Evolutionary conservation across 2,888 invertebrate species (phyloP), one percentile per base, ranked within the genome.

Genomic region (Thereva unica): DNA sequence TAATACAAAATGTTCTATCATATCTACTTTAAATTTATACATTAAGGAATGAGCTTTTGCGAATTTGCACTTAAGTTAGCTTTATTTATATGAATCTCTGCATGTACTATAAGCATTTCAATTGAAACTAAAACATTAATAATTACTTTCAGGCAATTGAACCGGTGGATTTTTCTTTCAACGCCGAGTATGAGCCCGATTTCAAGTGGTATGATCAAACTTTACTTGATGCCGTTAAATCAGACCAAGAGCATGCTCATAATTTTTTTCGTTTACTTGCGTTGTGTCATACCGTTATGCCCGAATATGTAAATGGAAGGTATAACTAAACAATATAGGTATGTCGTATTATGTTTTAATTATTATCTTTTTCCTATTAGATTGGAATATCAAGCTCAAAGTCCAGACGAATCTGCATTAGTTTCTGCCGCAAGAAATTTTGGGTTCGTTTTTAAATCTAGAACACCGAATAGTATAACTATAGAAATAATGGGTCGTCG

Each of bases 241-340:
- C 86, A 44, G 88, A 89, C 68, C 89, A 95, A 77, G 82, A 83
- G 53, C 86, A 91, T 76, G 90, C 90, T 47, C 90, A 91, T 78
- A 89, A 88, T 76, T 97, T 97, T 84, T 97, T 97, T 84, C 87
- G 92, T 47, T 83, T 97, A 67, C 84, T 99, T 71, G 94, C 98
- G 2, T 85, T 99, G 41, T 99, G 99, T 79, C 99, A 99, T 79
- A 99, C 99, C 2, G 98, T 99, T 61, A 99, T 99, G 98, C 93
- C 97, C 0, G 97, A 95, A 76, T 89, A 90, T 74, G 91, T 92
- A 76, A 88, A 90, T 73, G 92, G 92, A 75, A 93, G 83, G 84
- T 83, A 73, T n/a, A 66, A 52, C 67, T 54, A 41, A 45, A 61
- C 50, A 35, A 7, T 34, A 65, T 52, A 37, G 12, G 37, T 42